phyloP scores from a whole-genome alignment of 2,797 vertebrate species.

The Rhinoraja longicauda region DNA sequence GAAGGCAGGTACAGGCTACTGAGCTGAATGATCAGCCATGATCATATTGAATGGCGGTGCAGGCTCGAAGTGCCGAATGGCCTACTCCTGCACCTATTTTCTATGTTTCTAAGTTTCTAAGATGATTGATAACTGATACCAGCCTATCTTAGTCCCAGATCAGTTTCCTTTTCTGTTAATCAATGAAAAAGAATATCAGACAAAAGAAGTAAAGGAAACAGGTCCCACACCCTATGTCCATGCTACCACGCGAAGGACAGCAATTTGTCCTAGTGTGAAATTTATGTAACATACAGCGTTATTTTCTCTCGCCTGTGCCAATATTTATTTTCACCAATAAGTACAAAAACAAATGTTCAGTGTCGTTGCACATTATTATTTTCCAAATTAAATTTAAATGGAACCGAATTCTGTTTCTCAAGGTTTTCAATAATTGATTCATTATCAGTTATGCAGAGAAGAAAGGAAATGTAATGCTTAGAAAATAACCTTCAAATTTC shows the following conservation, averaged over 20 bases:
- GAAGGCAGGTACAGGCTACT: too few species aligned
- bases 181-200: not conserved
- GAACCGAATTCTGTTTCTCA: not conserved
- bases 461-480: not conserved
- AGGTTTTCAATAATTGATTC: not conserved
- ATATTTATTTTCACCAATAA: too few species aligned
- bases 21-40: too few species aligned
- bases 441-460: not conserved
- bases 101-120: too few species aligned
- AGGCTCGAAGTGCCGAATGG: too few species aligned
- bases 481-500: not conserved
- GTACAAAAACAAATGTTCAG: too few species aligned
- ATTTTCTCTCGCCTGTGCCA: not conserved
- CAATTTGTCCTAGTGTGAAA: not conserved
- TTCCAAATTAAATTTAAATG: constrained; percentile 12
- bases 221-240: not conserved
- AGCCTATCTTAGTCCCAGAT: not conserved
- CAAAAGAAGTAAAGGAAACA: not conserved
- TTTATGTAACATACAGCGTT: not conserved
- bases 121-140: not conserved
- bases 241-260: not conserved
- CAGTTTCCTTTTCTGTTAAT: not conserved
- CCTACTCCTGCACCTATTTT: too few species aligned
- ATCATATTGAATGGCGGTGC: too few species aligned
- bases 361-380: not conserved